These are phyloP conservation scores for Eutrigla gurnardus DNA, from an alignment of 2,797 vertebrate species.

Conservation along the genomic window DNA sequence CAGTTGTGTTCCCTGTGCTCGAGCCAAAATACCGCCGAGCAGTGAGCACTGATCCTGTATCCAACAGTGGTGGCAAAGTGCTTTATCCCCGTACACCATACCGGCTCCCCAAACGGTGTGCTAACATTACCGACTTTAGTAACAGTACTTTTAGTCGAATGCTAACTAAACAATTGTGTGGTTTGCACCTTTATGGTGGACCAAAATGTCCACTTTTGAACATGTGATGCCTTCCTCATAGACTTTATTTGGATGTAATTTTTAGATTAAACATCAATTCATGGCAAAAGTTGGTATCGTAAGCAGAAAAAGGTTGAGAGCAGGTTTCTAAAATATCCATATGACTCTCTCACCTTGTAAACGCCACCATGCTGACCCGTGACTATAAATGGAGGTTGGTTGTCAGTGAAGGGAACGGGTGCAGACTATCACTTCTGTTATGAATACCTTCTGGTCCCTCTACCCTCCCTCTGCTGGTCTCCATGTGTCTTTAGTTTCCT, in stretches of 20 bases:
- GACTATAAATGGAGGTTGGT: slow-evolving; percentile 58
- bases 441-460: slow-evolving; percentile 42
- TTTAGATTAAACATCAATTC: neutral
- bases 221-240: neutral
- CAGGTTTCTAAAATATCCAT: slow-evolving; percentile 3
- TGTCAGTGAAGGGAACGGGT: slow-evolving; percentile 32
- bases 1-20: neutral
- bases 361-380: slow-evolving; percentile 3
- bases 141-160: neutral
- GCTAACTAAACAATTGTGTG: neutral
- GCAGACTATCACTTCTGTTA: slow-evolving; percentile 40
- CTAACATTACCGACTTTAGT: neutral
- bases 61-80: neutral
- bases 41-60: neutral
- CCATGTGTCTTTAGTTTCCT: slow-evolving; percentile 25
- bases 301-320: neutral
- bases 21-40: neutral
- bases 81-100: neutral
- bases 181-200: neutral
- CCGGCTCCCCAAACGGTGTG: neutral
- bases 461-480: slow-evolving; percentile 16
- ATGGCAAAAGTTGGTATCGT: neutral
- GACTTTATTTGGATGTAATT: neutral
- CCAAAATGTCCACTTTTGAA: neutral
- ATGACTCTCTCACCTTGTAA: neutral